These are phyloP conservation scores for Fopius arisanus DNA, from an alignment of 1,140 invertebrate species.

Conservation along the genomic window DNA sequence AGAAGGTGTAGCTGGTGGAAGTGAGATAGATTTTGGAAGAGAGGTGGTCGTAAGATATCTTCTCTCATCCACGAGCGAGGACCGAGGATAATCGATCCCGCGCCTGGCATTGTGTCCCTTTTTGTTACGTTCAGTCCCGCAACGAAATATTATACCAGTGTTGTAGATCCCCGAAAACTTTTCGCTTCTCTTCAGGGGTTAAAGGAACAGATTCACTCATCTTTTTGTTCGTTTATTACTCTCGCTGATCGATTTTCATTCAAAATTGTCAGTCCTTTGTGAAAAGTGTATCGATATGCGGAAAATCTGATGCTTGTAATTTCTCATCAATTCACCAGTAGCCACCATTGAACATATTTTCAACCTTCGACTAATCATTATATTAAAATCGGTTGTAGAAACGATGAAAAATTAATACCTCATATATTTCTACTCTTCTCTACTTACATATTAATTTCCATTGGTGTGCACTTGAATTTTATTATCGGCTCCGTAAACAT, in stretches of 20 bases:
- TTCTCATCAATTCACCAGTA: too few relatives aligned
- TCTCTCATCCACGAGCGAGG: conserved; percentile 34
- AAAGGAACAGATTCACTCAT: conserved; percentile 2
- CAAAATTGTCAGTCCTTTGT: too few relatives aligned
- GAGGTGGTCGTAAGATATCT: conserved; percentile 15
- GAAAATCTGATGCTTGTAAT: too few relatives aligned
- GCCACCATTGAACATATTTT: too few relatives aligned
- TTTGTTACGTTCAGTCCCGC: conserved; percentile 49
- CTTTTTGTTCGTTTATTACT: conserved; percentile 37
- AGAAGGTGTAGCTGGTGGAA: background rate
- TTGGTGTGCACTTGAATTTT: too few relatives aligned
- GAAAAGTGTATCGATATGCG: too few relatives aligned
- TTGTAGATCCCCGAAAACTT: conserved; percentile 37
- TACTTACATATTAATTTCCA: too few relatives aligned
- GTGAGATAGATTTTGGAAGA: background rate
- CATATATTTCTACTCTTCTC: too few relatives aligned
- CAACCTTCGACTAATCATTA: too few relatives aligned
- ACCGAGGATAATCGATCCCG: conserved; percentile 60
- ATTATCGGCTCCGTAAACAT: too few relatives aligned
- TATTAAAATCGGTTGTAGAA: too few relatives aligned
- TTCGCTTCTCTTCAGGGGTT: conserved; percentile 33
- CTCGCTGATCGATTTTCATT: conserved; percentile 31
- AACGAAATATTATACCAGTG: conserved; percentile 51
- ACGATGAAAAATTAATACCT: too few relatives aligned
- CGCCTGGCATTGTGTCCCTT: conserved; percentile 57